These are phyloP conservation scores for Imbricaverruca yamaguchii DNA, from an alignment of 2,888 invertebrate genomes.

Conservation along the genomic window DNA sequence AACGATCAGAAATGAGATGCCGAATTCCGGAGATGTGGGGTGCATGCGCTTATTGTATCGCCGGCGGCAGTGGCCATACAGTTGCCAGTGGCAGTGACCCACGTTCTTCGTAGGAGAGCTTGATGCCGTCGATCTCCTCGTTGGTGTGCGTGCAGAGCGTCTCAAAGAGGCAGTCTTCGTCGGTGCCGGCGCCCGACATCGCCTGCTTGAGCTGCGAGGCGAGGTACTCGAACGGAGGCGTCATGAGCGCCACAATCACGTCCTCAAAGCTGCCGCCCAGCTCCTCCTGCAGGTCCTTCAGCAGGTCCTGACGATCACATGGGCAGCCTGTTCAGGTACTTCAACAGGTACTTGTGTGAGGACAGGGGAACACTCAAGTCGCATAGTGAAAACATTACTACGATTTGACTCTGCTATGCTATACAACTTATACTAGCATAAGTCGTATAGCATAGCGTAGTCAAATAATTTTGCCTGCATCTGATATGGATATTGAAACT, in stretches of 20 bases:
- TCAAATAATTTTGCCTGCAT: no score
- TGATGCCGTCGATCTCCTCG: slow-evolving; percentile 55
- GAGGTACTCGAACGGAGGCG: slow-evolving; percentile 44
- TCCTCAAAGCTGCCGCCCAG: not conserved
- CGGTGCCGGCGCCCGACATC: slow-evolving; percentile 72
- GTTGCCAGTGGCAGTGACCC: no score
- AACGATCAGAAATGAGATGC: no score
- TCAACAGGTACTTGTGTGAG: not conserved
- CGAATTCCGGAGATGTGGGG: no score
- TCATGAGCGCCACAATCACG: not conserved
- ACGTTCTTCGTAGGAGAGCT: not conserved
- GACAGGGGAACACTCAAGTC: not conserved
- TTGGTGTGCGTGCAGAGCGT: slow-evolving; percentile 81
- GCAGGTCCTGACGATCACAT: not conserved
- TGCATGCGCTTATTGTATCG: no score
- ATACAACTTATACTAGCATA: no score
- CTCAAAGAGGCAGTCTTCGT: slow-evolving; percentile 80
- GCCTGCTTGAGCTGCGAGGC: slow-evolving; percentile 76
- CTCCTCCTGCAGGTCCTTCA: slow-evolving; percentile 1
- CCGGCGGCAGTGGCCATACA: no score
- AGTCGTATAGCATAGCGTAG: no score
- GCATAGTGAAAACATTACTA: no score
- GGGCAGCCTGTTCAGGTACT: no score
- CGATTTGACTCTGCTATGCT: no score
- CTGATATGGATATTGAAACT: no score